These are phyloP conservation scores for Lutraria lutraria DNA, from an alignment of 2,888 invertebrate genomes.

Conservation along the genomic window DNA sequence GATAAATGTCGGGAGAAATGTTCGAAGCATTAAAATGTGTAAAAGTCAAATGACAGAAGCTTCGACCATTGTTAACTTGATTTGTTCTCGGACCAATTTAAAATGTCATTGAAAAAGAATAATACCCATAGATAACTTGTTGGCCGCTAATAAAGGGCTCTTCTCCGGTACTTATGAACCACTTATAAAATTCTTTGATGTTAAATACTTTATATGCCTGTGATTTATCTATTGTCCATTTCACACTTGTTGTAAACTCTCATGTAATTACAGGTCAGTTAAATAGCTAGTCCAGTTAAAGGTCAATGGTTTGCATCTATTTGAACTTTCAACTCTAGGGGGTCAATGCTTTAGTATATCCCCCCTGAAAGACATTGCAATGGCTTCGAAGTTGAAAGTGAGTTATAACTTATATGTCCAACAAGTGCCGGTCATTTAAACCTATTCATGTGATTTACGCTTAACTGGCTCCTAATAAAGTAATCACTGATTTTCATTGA, in stretches of 20 bases:
- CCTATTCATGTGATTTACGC: background rate
- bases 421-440: too few relatives aligned
- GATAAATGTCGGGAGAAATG: background rate
- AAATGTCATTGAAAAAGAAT: constrained; percentile 44
- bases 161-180: constrained; percentile 51
- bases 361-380: too few relatives aligned
- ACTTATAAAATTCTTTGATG: constrained; percentile 59
- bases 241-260: constrained; percentile 55
- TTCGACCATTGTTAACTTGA: constrained; percentile 12
- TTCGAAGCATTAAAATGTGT: background rate
- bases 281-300: constrained; percentile 25
- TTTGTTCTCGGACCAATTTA: constrained; percentile 27
- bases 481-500: background rate
- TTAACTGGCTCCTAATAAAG: background rate
- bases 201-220: constrained; percentile 39
- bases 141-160: constrained; percentile 50
- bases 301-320: background rate
- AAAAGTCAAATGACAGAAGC: constrained; percentile 37
- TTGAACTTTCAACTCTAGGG: constrained; percentile 23
- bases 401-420: too few relatives aligned
- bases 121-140: constrained; percentile 41
- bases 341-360: background rate
- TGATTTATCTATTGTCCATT: constrained; percentile 59
- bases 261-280: constrained; percentile 52
- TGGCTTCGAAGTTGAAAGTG: too few relatives aligned